A percentile compares a stretch with the other conserved stretches of the same genome.
These are phyloP conservation scores for Thermophis baileyi DNA, from an alignment of 2,113 vertebrate genomes.

Conservation along the genomic window DNA sequence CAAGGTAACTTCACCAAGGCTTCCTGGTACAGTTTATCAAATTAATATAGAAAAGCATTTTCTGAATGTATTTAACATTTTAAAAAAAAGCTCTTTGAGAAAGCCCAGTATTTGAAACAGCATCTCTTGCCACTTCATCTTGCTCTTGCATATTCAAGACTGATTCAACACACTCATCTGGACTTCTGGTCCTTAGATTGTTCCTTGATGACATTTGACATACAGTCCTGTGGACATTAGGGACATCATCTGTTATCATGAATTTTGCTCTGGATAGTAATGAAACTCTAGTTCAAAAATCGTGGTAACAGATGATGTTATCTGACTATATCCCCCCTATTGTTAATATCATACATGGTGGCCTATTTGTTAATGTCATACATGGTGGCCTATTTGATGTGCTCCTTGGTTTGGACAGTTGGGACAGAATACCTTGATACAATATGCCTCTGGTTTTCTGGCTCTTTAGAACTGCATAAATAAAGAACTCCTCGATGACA, in stretches of 20 bases:
- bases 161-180: neutral
- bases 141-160: neutral
- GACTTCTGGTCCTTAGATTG: neutral
- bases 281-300: neutral
- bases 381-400: neutral
- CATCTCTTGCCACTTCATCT: neutral
- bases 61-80: neutral
- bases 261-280: neutral
- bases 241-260: neutral
- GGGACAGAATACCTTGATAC: neutral
- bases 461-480: neutral
- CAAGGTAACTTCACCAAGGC: neutral
- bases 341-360: neutral
- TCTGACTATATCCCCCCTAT: neutral
- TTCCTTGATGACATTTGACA: neutral
- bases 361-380: neutral
- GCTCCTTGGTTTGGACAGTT: neutral
- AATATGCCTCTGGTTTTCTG: neutral
- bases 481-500: neutral
- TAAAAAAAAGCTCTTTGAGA: neutral
- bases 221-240: neutral
- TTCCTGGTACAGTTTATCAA: neutral
- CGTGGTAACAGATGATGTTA: neutral
- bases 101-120: neutral
- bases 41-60: neutral